These are phyloP conservation scores for Saturnia japonica DNA, from an alignment of 2,888 invertebrate species.

Conservation along the genomic window DNA sequence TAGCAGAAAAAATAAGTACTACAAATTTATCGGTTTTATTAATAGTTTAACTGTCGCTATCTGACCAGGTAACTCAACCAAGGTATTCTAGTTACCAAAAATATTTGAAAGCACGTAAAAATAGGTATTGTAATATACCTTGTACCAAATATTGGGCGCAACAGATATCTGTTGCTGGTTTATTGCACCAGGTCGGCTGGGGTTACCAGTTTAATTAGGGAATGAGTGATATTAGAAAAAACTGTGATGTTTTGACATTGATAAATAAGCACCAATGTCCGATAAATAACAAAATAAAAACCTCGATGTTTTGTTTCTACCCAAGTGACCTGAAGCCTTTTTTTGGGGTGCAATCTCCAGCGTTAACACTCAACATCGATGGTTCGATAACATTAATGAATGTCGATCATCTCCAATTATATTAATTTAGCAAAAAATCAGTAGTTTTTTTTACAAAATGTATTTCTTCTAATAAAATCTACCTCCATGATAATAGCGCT, in stretches of 20 bases:
- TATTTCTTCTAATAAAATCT: not conserved
- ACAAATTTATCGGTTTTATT: not conserved
- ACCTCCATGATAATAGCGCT: not conserved
- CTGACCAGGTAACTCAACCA: not conserved
- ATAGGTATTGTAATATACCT: conserved; percentile 32
- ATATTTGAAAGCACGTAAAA: not conserved
- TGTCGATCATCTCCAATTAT: no score
- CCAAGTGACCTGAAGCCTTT: no score
- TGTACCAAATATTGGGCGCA: conserved; percentile 49
- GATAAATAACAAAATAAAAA: no score
- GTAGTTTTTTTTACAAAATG: not conserved
- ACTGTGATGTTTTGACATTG: no score
- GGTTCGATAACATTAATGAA: no score
- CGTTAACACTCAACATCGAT: no score
- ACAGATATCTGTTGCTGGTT: conserved; percentile 72
- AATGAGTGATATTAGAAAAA: no score
- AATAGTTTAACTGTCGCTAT: not conserved
- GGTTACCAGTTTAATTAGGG: conserved; percentile 36
- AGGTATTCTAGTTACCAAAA: not conserved
- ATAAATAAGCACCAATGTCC: no score
- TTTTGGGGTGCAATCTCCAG: no score
- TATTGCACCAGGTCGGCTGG: conserved; percentile 20
- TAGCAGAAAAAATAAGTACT: not conserved
- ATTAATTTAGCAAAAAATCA: not conserved
- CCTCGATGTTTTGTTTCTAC: no score